Evolutionary conservation across 2,888 invertebrate genomes (phyloP).

Genomic region (Pristionchus entomophagus): DNA sequence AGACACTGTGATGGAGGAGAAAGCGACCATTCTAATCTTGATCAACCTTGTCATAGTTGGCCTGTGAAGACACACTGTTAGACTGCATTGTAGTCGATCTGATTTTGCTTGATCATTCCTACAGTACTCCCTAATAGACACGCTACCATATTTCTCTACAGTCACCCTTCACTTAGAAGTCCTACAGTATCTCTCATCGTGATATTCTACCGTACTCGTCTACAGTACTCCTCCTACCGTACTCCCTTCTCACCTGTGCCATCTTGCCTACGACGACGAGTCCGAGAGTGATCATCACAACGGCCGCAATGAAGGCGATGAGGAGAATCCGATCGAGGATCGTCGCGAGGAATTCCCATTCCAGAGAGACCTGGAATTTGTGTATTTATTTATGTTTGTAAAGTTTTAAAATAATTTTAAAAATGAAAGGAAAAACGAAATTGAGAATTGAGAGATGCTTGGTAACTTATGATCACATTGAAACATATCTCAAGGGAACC

Average conservation of each 20-base stretch:
- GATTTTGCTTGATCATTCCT: too few species aligned
- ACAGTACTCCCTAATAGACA: too few species aligned
- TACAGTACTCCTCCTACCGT: not conserved
- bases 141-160: too few species aligned
- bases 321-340: constrained; percentile 73
- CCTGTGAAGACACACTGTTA: not conserved
- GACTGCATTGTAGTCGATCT: not conserved
- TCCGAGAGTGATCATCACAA: constrained; percentile 69
- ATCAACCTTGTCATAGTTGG: not conserved
- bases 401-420: too few species aligned
- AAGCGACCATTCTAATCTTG: not conserved
- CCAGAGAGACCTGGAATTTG: constrained; percentile 71
- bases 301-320: constrained; percentile 66
- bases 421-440: too few species aligned
- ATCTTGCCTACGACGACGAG: constrained; percentile 70
- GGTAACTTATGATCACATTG: too few species aligned
- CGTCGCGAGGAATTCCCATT: constrained; percentile 75
- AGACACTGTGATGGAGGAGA: not conserved
- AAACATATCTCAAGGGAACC: too few species aligned
- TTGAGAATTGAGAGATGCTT: too few species aligned
- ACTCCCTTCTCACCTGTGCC: constrained; percentile 56
- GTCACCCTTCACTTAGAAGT: too few species aligned
- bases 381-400: too few species aligned
- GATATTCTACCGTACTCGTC: too few species aligned
- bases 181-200: too few species aligned